These are phyloP conservation scores for Lamellibrachia luymesi DNA, from an alignment of 1,140 invertebrate genomes.

Conservation along the genomic window DNA sequence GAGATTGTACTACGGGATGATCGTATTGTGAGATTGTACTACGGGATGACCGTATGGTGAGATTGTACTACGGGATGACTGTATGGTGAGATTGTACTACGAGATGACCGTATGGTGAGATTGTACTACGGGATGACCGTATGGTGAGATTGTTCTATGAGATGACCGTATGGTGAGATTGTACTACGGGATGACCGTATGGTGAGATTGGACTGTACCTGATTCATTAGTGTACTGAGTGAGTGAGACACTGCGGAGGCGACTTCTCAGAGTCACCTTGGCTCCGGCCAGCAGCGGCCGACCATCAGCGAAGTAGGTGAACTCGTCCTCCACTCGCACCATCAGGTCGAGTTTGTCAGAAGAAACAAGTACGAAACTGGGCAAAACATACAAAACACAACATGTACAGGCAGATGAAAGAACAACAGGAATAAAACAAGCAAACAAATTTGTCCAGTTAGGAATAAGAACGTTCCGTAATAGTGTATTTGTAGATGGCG, in stretches of 20 bases:
- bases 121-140: no score
- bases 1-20: no score
- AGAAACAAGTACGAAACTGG: slow-evolving; percentile 29
- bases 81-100: no score
- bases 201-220: slow-evolving; percentile 19
- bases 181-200: background rate
- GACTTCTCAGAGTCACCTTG: slow-evolving; percentile 26
- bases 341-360: slow-evolving; percentile 27
- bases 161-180: no score
- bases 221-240: slow-evolving; percentile 25
- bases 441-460: no score
- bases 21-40: no score
- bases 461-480: no score
- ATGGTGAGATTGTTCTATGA: no score
- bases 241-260: slow-evolving; percentile 10
- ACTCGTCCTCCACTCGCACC: slow-evolving; percentile 35
- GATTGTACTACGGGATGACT: no score
- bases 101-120: no score
- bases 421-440: background rate
- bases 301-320: slow-evolving; percentile 34
- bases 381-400: background rate
- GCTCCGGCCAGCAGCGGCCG: slow-evolving; percentile 32
- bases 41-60: no score
- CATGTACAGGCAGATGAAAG: background rate
- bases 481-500: no score